These are phyloP conservation scores for Neolamprologus multifasciatus DNA, from an alignment of 2,797 vertebrate genomes.

Conservation along the genomic window DNA sequence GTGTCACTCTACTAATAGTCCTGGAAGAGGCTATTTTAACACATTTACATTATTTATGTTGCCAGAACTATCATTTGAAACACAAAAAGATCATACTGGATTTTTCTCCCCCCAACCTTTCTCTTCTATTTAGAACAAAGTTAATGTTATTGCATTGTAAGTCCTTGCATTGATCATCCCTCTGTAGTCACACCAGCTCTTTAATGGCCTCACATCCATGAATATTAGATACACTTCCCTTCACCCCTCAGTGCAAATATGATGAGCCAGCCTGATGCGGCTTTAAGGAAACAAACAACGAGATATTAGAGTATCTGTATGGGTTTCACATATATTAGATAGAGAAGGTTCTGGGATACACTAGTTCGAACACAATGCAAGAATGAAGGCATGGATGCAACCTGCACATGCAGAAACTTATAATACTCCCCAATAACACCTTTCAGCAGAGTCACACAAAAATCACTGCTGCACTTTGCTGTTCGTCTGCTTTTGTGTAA, in stretches of 20 bases:
- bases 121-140: conserved; percentile 2
- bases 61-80: not conserved
- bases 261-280: conserved; percentile 61
- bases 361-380: not conserved
- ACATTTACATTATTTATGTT: not conserved
- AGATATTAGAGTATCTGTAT: conserved; percentile 2
- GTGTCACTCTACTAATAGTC: not conserved
- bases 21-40: not conserved
- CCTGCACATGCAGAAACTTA: not conserved
- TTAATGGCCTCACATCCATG: conserved; percentile 74
- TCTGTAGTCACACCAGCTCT: conserved; percentile 62
- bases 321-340: not conserved
- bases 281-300: conserved; percentile 32
- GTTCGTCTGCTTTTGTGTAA: not conserved
- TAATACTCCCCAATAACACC: not conserved
- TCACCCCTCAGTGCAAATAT: conserved; percentile 50
- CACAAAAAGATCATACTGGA: not conserved
- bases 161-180: conserved; percentile 47
- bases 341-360: not conserved
- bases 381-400: not conserved
- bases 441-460: not conserved
- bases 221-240: conserved; percentile 80
- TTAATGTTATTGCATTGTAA: conserved; percentile 33
- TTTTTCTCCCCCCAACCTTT: not conserved
- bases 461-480: not conserved